Evolutionary conservation across 2,797 vertebrate species (phyloP), one percentile per base, ranked within the genome.

Genomic region (Ctenochaetus hawaiiensis): DNA sequence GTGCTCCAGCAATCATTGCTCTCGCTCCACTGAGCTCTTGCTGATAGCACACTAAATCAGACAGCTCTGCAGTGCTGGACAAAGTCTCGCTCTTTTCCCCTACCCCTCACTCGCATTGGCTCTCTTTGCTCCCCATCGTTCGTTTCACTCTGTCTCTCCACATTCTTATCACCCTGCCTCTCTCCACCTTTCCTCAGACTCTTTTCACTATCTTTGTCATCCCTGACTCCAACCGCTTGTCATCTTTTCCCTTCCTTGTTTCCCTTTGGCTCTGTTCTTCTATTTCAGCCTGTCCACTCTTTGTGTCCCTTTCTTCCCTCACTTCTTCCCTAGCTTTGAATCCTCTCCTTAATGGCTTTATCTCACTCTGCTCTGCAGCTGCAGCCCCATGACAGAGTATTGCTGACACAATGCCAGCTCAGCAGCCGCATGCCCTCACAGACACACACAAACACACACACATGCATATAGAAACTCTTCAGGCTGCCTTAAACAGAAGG

Each of bases 361-460:
- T 83, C 84, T 83, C 72, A 26, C 54, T 11, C 23, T 41, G 67
- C 83, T 75, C 88, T 84, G 84, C 83, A 80, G 89, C 69, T 54
- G 22, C 77, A 76, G 74, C 72, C 69, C 83, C 63, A 43, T 82
- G 80, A 89, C 83, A 77, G 67, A 84, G 77, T 41, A 52, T 56
- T 91, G 92, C 93, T 93, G 92, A 94, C 91, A 90, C 77, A 60
- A 72, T 78, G 92, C 91, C 86, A 85, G 51, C 85, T 94, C 93
- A 93, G 93, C 94, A 93, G 43, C 41, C 26, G 13, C 78, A 74
- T 39, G 56, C 71, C 43, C 67, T n/a, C 78, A 69, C 34, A 60
- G 76, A 77, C 49, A 71, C 30, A 43, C 60, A 66, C 41, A 64
- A 22, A 6, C 41, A 56, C 23, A 54, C 22, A 72, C 52, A 64